Conservation (phyloP, 2,113 vertebrate genomes). For the Perognathus longimembris region DNA sequence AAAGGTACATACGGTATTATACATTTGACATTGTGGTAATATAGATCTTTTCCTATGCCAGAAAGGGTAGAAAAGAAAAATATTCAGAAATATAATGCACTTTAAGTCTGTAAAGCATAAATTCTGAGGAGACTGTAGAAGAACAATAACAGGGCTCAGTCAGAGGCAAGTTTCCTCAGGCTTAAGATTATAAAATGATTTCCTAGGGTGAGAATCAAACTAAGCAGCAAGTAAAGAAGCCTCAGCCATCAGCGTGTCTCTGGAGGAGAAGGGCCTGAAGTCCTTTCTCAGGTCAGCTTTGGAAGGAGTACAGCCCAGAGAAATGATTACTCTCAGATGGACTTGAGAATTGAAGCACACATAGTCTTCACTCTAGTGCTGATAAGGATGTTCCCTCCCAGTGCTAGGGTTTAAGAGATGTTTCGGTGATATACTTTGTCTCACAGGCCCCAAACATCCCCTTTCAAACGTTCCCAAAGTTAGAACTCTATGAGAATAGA, state of each 20-base stretch:
- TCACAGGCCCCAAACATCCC: not conserved
- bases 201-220: not conserved
- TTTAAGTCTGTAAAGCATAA: not conserved
- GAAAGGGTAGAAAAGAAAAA: not conserved
- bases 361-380: not conserved
- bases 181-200: not conserved
- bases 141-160: not conserved
- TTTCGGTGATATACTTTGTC: not conserved
- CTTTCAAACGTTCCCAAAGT: not conserved
- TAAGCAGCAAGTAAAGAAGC: not conserved
- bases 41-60: fast-evolving
- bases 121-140: not conserved
- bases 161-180: not conserved
- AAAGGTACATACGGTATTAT: not conserved
- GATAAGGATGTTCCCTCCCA: not conserved
- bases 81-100: not conserved
- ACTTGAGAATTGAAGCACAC: not conserved
- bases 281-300: fast-evolving
- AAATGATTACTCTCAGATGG: not conserved
- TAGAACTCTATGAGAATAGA: not conserved
- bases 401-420: not conserved
- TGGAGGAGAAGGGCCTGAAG: not conserved
- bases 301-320: fast-evolving
- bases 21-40: not conserved
- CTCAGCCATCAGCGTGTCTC: not conserved